Conservation (phyloP, 2,888 invertebrate genomes). For the Bugulina stolonifera region DNA sequence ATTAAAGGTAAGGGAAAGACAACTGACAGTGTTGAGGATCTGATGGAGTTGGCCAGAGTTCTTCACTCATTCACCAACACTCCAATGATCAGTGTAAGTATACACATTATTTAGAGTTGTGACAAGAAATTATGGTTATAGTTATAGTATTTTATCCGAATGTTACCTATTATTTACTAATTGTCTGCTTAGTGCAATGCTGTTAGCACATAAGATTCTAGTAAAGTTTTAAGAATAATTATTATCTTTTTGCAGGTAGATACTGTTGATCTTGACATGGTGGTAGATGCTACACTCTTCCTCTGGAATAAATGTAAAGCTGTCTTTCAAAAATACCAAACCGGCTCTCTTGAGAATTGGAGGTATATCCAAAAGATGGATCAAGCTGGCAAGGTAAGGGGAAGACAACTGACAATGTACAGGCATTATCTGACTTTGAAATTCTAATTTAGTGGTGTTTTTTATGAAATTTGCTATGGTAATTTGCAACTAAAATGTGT, state of each 20-base stretch:
- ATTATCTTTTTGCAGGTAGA: slow-evolving; percentile 42
- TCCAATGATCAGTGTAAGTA: slow-evolving; percentile 14
- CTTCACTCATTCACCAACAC: slow-evolving; percentile 37
- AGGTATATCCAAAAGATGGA: slow-evolving; percentile 50
- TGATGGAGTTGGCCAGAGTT: slow-evolving; percentile 44
- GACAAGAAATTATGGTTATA: too few relatives aligned
- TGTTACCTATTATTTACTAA: too few relatives aligned
- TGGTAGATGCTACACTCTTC: slow-evolving; percentile 48
- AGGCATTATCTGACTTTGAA: too few relatives aligned
- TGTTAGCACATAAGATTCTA: too few relatives aligned
- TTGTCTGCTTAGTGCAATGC: too few relatives aligned
- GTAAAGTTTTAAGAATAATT: too few relatives aligned
- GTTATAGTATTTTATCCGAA: too few relatives aligned
- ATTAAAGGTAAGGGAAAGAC: neutral
- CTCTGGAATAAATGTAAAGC: slow-evolving; percentile 52
- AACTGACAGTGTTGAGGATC: slow-evolving; percentile 35
- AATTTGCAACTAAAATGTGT: too few relatives aligned
- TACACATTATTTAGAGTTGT: too few relatives aligned
- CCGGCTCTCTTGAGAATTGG: slow-evolving; percentile 48
- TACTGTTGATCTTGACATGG: slow-evolving; percentile 46
- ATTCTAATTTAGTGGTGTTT: too few relatives aligned
- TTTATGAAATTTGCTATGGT: too few relatives aligned
- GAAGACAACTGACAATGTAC: too few relatives aligned
- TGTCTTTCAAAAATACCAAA: slow-evolving; percentile 50
- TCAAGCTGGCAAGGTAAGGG: slow-evolving; percentile 46